Percentiles rank a stretch among this genome's conserved stretches.
phyloP scores from a whole-genome alignment of 2,888 invertebrate species.

The Andrena hattorfiana region DNA sequence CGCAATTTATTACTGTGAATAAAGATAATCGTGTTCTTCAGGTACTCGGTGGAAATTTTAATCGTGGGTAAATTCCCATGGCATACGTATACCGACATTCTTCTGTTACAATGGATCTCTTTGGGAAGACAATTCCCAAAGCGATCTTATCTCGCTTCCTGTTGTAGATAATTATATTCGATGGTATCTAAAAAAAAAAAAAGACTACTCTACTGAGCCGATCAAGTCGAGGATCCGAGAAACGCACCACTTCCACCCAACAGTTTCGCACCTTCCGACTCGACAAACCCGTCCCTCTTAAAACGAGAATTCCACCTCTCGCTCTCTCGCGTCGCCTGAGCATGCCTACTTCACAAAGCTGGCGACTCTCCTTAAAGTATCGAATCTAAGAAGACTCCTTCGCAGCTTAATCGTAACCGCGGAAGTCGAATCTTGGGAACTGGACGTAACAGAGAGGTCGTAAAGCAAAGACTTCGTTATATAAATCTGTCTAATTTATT shows the following conservation, averaged over 20 bases:
- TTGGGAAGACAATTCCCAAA: conserved; percentile 78
- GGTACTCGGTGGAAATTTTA: conserved; percentile 81
- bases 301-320: conserved; percentile 3
- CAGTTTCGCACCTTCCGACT: conserved; percentile 4
- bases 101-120: conserved; percentile 80
- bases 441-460: conserved; percentile 41
- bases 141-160: conserved; percentile 80
- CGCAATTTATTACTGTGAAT: conserved; percentile 81
- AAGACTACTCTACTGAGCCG: conserved; percentile 49
- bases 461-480: conserved; percentile 47
- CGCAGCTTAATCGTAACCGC: neutral
- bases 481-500: conserved; percentile 68
- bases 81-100: conserved; percentile 77
- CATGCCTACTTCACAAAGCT: neutral
- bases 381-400: neutral
- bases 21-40: conserved; percentile 82
- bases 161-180: conserved; percentile 72
- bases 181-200: conserved; percentile 62
- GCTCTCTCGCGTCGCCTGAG: neutral
- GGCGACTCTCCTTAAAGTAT: neutral
- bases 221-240: conserved; percentile 37
- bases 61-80: conserved; percentile 85
- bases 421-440: conserved; percentile 34
- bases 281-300: neutral
- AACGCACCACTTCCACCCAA: conserved; percentile 18